phyloP scores from a whole-genome alignment of 2,888 invertebrate genomes.

The Diloba caeruleocephala region DNA sequence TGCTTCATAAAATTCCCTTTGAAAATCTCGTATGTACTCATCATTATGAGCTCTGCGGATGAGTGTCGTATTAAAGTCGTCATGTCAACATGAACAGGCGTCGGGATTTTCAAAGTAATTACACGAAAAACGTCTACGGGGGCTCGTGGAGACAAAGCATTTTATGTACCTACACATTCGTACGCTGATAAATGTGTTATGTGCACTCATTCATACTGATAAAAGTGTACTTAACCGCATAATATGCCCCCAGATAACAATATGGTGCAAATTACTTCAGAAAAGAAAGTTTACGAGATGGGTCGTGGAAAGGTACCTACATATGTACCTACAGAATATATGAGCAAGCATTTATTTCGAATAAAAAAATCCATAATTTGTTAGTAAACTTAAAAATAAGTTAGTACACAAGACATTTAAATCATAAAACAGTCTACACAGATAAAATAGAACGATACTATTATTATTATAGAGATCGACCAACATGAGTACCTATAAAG shows the following conservation, averaged over 20 bases:
- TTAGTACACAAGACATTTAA: too few relatives aligned
- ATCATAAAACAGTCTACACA: too few relatives aligned
- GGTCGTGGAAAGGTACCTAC: constrained; percentile 3
- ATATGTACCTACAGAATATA: too few relatives aligned
- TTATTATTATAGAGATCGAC: too few relatives aligned
- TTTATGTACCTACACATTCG: constrained; percentile 6
- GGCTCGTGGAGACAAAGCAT: constrained; percentile 43
- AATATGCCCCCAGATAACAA: constrained; percentile 47
- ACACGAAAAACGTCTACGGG: constrained; percentile 59
- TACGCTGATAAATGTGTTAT: constrained; percentile 31
- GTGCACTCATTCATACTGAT: constrained; percentile 46
- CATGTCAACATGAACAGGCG: constrained; percentile 64
- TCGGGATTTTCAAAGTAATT: constrained; percentile 64
- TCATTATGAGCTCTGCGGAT: constrained; percentile 55
- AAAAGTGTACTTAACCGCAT: constrained; percentile 38
- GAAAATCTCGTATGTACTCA: constrained; percentile 41
- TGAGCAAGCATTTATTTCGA: too few relatives aligned
- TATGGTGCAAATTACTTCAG: constrained; percentile 35
- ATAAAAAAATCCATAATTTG: too few relatives aligned
- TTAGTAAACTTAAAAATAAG: too few relatives aligned
- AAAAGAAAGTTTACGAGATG: constrained; percentile 9
- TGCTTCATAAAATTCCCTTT: constrained; percentile 45
- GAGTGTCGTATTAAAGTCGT: constrained; percentile 55
- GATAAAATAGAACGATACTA: too few relatives aligned
- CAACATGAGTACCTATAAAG: too few relatives aligned